Evolutionary conservation across 2,888 invertebrate species (phyloP), one percentile per base, ranked within the genome.

Genomic region (Brachypterus glaber): DNA sequence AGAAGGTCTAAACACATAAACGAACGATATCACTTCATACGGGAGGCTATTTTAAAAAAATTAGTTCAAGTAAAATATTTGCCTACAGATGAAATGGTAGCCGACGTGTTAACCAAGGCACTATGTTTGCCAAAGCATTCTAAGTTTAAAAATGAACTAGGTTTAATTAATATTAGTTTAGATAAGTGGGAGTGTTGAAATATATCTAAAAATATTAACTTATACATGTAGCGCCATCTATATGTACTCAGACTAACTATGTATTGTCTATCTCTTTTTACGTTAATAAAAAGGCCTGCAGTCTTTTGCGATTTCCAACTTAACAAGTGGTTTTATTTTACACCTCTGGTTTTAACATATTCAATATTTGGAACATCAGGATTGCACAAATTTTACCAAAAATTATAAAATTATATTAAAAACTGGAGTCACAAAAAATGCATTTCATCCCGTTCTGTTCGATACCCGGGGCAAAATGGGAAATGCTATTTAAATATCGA

Each of bases 1-100:
- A 40, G 41, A 13, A 26, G 42, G 18, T 35, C 44, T 1, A 49
- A 50, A 27, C 47, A 51, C 31, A 49, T 50, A 17, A 49, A 49
- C 35, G 34, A 46, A 1, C 30, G 42, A 14, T 39, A 50, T 30
- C 48, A 48, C 37, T 48, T 43, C 26, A 7, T 44, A 1, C 12
- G 46, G 30, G 43, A 48, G 3, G 37, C 17, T 14, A 16, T 41
- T 14, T n/a, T 26, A 12, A 33, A 45, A 14, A 21, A 33, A 35
- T 14, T 41, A 21, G 21, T 45, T n/a, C 33, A 25, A 17, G 5
- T 41, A 5, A 32, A 47, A 21, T 40, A 41, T 45, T 18, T 43
- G 8, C 29, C 34, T 17, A 41, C 38, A 7, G 18, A 31, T 27
- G 37, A 46, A 35, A 49, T 46, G 46, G 11, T 37, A 25, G 48